phyloP scores from a whole-genome alignment of 30 jellyfish, hydroid and myxozoan species.

The Sanderia malayensis region DNA sequence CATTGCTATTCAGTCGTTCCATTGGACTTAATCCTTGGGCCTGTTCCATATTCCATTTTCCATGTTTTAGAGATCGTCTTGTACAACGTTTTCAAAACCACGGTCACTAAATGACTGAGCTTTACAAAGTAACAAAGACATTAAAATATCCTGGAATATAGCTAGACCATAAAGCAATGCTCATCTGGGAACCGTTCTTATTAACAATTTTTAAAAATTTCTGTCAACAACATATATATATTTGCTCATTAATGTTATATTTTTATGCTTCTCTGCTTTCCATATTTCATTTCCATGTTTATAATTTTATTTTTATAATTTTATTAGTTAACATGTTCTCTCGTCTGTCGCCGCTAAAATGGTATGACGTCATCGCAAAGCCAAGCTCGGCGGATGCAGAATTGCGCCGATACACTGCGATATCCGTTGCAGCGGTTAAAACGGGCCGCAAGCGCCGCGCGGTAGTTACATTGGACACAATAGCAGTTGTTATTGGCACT shows the following conservation, averaged over 20 bases:
- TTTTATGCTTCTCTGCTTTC: neutral
- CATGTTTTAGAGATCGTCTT: too few relatives aligned
- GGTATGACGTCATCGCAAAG: slow-evolving; percentile 51
- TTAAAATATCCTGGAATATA: too few relatives aligned
- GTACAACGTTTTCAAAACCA: too few relatives aligned
- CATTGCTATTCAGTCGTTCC: too few relatives aligned
- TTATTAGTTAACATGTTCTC: slow-evolving; percentile 52
- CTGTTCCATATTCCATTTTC: too few relatives aligned
- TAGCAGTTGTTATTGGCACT: slow-evolving; percentile 59
- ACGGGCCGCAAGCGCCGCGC: slow-evolving; percentile 16
- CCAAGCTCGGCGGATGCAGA: neutral
- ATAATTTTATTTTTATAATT: neutral
- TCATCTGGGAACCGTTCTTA: too few relatives aligned
- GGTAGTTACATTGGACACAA: neutral
- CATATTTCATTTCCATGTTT: slow-evolving; percentile 2
- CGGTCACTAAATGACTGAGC: too few relatives aligned
- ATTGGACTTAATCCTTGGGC: too few relatives aligned
- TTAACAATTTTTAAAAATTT: too few relatives aligned
- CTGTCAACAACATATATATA: too few relatives aligned
- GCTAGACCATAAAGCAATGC: too few relatives aligned
- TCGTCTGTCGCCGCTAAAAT: slow-evolving; percentile 33
- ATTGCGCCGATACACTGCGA: neutral
- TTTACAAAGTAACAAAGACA: too few relatives aligned
- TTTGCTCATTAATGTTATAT: neutral
- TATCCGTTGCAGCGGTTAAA: slow-evolving; percentile 2